These are phyloP conservation scores for Tiliacea aurago DNA, from an alignment of 2,888 invertebrate genomes.

Conservation along the genomic window DNA sequence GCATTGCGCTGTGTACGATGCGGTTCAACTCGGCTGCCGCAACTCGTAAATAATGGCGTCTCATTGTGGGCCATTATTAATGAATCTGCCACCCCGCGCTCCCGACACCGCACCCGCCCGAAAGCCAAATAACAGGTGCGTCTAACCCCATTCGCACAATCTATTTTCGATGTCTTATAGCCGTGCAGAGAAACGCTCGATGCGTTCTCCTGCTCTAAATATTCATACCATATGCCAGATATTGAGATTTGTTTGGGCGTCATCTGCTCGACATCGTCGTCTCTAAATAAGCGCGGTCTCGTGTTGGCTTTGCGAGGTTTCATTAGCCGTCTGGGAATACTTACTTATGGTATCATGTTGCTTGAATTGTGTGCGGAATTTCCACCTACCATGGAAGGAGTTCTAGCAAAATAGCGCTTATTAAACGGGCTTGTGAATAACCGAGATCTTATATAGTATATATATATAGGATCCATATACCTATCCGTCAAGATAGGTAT, in stretches of 20 bases:
- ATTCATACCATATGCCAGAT: slow-evolving; percentile 89
- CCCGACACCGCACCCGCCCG: slow-evolving; percentile 81
- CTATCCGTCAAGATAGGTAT: slow-evolving; percentile 4
- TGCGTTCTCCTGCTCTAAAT: slow-evolving; percentile 88
- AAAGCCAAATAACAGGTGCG: slow-evolving; percentile 90
- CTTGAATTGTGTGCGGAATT: slow-evolving; percentile 81
- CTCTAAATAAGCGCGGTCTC: slow-evolving; percentile 86
- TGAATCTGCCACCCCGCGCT: slow-evolving; percentile 85
- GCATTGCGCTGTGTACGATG: slow-evolving; percentile 75
- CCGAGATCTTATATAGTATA: slow-evolving; percentile 35
- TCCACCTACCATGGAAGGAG: slow-evolving; percentile 62
- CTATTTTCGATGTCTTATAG: slow-evolving; percentile 90
- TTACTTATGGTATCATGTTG: slow-evolving; percentile 85
- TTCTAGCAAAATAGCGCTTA: slow-evolving; percentile 55
- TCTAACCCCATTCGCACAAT: slow-evolving; percentile 90
- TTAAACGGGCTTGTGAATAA: slow-evolving; percentile 36
- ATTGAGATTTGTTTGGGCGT: slow-evolving; percentile 90
- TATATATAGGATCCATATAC: too few relatives aligned
- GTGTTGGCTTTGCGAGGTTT: slow-evolving; percentile 85
- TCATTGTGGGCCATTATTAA: slow-evolving; percentile 90
- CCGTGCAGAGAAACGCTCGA: slow-evolving; percentile 87
- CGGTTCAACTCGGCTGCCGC: slow-evolving; percentile 84
- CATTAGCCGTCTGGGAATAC: slow-evolving; percentile 86
- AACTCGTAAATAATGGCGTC: slow-evolving; percentile 90
- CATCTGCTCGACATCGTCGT: slow-evolving; percentile 87